Evolutionary conservation across 1,140 invertebrate genomes (phyloP).

Genomic region (Kradibia gibbosae): DNA sequence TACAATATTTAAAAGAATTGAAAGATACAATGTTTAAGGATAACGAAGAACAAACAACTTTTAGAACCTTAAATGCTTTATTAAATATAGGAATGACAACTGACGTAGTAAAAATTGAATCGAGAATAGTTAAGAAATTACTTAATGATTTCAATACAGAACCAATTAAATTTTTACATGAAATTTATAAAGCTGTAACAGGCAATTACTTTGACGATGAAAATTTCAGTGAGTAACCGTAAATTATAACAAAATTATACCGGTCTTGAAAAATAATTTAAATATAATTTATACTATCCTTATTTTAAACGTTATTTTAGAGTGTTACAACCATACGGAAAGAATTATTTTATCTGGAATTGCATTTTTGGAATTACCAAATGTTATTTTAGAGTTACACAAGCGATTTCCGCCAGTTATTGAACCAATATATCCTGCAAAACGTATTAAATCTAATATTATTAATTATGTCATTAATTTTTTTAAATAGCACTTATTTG

Average conservation of each 20-base stretch:
- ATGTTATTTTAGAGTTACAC: slow-evolving; percentile 61
- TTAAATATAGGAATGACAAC: slow-evolving; percentile 63
- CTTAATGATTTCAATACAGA: slow-evolving; percentile 54
- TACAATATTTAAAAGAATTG: slow-evolving; percentile 54
- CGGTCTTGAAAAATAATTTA: not conserved
- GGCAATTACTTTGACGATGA: slow-evolving; percentile 66
- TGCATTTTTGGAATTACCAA: slow-evolving; percentile 65
- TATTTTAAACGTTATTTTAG: slow-evolving; percentile 56
- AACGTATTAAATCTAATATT: slow-evolving; percentile 57
- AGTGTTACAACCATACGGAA: slow-evolving; percentile 63
- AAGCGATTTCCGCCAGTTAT: slow-evolving; percentile 58
- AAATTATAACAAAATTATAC: not conserved
- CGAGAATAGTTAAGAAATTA: slow-evolving; percentile 57
- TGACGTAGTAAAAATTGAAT: slow-evolving; percentile 56
- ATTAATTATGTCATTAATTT: not conserved
- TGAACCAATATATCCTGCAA: slow-evolving; percentile 52
- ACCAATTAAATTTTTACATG: slow-evolving; percentile 61
- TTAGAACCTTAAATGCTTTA: slow-evolving; percentile 56
- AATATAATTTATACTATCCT: not conserved
- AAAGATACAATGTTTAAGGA: slow-evolving; percentile 61
- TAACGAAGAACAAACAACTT: slow-evolving; percentile 58
- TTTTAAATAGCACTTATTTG: not conserved
- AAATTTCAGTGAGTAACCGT: slow-evolving; percentile 57
- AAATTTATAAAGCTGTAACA: slow-evolving; percentile 63
- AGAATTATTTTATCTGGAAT: slow-evolving; percentile 66